Evolutionary conservation across 2,113 vertebrate genomes (phyloP), one percentile per base, ranked within the genome.

Genomic region (Mormyrus lacerda): DNA sequence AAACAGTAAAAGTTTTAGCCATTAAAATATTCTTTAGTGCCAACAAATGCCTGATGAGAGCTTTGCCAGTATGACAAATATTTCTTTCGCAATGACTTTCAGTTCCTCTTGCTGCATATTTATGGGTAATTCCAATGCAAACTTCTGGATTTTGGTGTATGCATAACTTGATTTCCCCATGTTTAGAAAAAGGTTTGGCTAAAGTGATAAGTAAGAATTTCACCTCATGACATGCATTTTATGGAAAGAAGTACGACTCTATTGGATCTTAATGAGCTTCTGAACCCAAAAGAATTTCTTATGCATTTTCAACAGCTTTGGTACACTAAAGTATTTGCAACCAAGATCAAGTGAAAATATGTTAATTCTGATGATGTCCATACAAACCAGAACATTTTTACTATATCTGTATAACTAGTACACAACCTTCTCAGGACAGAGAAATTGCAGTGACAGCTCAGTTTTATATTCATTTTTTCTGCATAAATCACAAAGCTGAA

Each of bases 91-190:
- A 61, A 42, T 48, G 4, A 48, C 73, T 92, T 90, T 92, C 90
- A 91, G 88, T 93, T 93, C 90, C 90, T 58, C 69, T 50, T 42
- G 58, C 27, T 15, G 39, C 11, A 44, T n/a, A 89, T 4, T 50
- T 42, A 17, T 48, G 55, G 87, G 84, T 89, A 91, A 35, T 90
- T 90, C 55, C 58, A 21, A 48, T 31, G 1, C 51, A 35, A 15
- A 48, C 61, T 27, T 69, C 82, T 84, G 42, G 42, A 58, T 55
- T 55, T 35, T 58, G 85, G 19, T 87, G 7, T 58, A 50, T 44
- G 42, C 42, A 65, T 45, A 8, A 45, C 24, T 51, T 48, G 31
- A 61, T 87, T 45, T 44, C 42, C 3, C 86, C 86, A 44, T 27
- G 45, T 39, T 58, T 87, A 55, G 27, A 35, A 65, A 42, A 65